These are phyloP conservation scores for Asteroscopus sphinx DNA, from an alignment of 2,888 invertebrate genomes.

Conservation along the genomic window DNA sequence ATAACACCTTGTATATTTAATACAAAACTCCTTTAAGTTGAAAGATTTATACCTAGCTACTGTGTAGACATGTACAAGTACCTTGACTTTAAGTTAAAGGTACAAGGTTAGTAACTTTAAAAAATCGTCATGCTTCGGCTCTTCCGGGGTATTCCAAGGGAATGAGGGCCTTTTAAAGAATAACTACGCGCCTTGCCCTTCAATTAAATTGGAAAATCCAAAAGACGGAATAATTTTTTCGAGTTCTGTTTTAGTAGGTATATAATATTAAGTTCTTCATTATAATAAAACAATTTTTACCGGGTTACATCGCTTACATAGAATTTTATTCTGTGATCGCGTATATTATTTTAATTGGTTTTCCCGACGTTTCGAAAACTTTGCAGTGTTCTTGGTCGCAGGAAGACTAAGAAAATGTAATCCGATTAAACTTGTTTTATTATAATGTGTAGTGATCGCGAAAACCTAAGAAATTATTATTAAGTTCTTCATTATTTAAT, in stretches of 20 bases:
- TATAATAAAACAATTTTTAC: too few species aligned
- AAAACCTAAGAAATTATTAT: too few species aligned
- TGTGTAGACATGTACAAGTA: background rate
- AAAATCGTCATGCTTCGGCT: slow-evolving; percentile 50
- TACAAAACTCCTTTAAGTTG: background rate
- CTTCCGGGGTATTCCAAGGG: slow-evolving; percentile 57
- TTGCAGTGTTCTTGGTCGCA: too few species aligned
- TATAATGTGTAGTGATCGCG: too few species aligned
- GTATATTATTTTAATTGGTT: too few species aligned
- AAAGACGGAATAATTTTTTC: background rate
- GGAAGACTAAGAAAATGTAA: too few species aligned
- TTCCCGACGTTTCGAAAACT: too few species aligned
- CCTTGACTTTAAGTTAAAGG: slow-evolving; percentile 8
- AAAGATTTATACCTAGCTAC: too few species aligned
- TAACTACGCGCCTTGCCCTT: slow-evolving; percentile 30
- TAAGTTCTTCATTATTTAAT: too few species aligned
- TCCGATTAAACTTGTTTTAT: too few species aligned
- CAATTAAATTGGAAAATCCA: slow-evolving; percentile 17
- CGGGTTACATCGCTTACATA: too few species aligned
- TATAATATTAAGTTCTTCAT: background rate
- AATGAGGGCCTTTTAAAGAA: slow-evolving; percentile 26
- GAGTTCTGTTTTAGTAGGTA: background rate
- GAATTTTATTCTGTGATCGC: too few species aligned
- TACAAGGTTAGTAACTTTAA: slow-evolving; percentile 23
- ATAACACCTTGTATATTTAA: background rate